A percentile compares a stretch with the other conserved stretches of the same genome.
Evolutionary conservation across 2,797 vertebrate species (phyloP).

Genomic region (Acanthis flammea): DNA sequence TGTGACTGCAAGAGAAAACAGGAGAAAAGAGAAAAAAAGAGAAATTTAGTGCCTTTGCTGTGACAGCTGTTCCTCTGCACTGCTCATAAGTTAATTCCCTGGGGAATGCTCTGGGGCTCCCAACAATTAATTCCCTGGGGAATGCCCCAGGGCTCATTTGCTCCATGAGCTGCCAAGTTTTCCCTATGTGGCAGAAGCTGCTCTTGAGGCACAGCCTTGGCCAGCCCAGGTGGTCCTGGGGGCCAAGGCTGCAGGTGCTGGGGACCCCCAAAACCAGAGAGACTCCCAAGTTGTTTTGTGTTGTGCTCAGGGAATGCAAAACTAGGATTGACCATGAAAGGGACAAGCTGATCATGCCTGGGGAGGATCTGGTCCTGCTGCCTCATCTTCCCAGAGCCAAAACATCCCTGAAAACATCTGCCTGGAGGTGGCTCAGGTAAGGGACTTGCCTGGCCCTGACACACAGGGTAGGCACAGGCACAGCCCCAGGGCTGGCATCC

Average conservation of each 20-base stretch:
- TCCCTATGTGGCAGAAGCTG: neutral
- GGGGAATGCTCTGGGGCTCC: neutral
- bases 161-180: accelerated
- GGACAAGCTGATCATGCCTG: neutral
- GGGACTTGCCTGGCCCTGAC: neutral
- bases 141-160: accelerated
- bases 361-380: neutral
- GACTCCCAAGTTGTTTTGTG: neutral
- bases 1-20: constrained; percentile 78
- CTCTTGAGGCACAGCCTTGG: neutral
- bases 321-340: accelerated
- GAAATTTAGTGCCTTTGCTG: neutral
- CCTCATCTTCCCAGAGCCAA: neutral
- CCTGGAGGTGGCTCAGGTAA: neutral
- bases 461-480: neutral
- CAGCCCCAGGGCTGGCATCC: neutral
- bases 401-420: neutral
- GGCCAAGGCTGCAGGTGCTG: neutral
- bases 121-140: neutral
- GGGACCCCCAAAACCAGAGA: neutral
- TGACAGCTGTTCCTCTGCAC: neutral
- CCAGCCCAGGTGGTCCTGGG: neutral
- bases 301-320: neutral
- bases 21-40: neutral
- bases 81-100: neutral